Conservation (phyloP, 1,140 invertebrate genomes). For the Drosophila orosa region DNA sequence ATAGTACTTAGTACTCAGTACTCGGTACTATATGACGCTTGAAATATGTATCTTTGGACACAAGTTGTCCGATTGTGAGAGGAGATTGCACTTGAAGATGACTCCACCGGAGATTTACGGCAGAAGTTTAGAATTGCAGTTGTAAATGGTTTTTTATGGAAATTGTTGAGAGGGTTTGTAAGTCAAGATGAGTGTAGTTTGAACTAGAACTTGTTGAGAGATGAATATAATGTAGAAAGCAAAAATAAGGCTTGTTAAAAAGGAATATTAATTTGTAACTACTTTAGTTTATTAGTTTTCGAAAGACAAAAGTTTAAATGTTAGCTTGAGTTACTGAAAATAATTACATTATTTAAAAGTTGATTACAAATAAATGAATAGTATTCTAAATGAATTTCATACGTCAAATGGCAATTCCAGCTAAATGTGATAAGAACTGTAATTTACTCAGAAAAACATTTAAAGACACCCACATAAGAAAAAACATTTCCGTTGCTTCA, state of each 20-base stretch:
- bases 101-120: conserved; percentile 6
- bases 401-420: neutral
- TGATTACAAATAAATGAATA: neutral
- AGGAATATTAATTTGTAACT: neutral
- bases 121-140: conserved; percentile 21
- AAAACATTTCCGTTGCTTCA: neutral
- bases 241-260: neutral
- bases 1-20: conserved; percentile 5
- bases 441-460: neutral
- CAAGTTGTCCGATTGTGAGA: conserved; percentile 26
- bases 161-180: neutral
- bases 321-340: neutral
- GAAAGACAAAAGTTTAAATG: neutral
- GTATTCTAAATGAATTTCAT: neutral
- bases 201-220: neutral
- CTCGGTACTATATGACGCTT: neutral
- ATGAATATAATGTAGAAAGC: neutral
- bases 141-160: conserved; percentile 8
- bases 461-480: neutral
- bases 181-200: neutral
- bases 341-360: neutral
- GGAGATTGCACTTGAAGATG: conserved; percentile 23
- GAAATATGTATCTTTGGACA: conserved; percentile 24
- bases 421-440: conserved; percentile 4
- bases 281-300: no score